These are phyloP conservation scores for Myotis brandtii DNA, from an alignment of 2,113 vertebrate species.

Conservation along the genomic window DNA sequence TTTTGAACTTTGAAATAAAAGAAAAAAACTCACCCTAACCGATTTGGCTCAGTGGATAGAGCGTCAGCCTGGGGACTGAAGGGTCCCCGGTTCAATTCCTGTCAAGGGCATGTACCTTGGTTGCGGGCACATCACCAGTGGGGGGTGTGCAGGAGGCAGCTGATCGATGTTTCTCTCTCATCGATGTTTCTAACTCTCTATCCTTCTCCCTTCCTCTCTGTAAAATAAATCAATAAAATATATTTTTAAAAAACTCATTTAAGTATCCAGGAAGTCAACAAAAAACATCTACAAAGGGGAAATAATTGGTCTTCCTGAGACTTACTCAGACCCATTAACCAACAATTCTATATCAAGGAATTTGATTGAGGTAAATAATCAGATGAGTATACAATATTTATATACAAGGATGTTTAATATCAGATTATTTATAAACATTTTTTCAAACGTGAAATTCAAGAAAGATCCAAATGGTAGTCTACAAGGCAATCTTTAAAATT, in stretches of 20 bases:
- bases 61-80: too few species aligned
- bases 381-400: neutral
- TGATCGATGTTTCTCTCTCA: too few species aligned
- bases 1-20: conserved; percentile 22
- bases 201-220: too few species aligned
- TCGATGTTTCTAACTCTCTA: too few species aligned
- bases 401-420: neutral
- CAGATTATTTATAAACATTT: neutral
- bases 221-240: too few species aligned
- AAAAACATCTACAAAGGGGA: neutral
- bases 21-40: too few species aligned
- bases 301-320: neutral
- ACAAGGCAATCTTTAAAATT: conserved; percentile 30
- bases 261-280: neutral
- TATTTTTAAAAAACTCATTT: neutral
- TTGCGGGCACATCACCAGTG: neutral
- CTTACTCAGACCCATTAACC: neutral
- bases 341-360: neutral
- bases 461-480: conserved; percentile 17
- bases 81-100: too few species aligned
- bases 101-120: too few species aligned
- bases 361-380: conserved; percentile 25
- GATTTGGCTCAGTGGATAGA: too few species aligned
- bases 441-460: conserved; percentile 42
- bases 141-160: too few species aligned